Evolutionary conservation across 2,797 vertebrate species (phyloP).

Genomic region (Simalia tracyae): DNA sequence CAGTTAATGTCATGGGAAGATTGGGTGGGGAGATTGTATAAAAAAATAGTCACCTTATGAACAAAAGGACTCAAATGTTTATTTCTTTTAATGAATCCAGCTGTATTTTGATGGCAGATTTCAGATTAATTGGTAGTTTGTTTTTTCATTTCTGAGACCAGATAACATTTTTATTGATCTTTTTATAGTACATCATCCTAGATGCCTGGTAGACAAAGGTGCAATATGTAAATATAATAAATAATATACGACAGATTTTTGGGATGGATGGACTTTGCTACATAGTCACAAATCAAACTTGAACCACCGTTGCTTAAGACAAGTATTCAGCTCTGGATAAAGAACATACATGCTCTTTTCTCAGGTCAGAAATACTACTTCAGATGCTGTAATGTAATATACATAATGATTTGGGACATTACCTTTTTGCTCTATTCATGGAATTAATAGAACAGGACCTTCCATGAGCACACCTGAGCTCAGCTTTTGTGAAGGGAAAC

Average conservation of each 20-base stretch:
- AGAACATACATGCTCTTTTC: neutral
- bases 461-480: neutral
- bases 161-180: neutral
- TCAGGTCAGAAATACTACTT: neutral
- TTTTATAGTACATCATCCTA: neutral
- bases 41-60: neutral
- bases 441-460: neutral
- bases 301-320: slow-evolving; percentile 47
- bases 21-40: neutral
- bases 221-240: neutral
- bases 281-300: slow-evolving; percentile 68
- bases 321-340: slow-evolving; percentile 19
- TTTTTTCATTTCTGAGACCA: slow-evolving; percentile 23
- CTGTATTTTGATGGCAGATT: slow-evolving; percentile 7
- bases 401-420: neutral
- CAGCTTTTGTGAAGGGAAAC: neutral
- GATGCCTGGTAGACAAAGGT: neutral
- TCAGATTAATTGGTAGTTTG: neutral
- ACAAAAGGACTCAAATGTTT: slow-evolving; percentile 30
- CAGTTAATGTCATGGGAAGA: slow-evolving; percentile 5
- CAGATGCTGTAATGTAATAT: neutral
- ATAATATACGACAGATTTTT: neutral
- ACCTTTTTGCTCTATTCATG: neutral
- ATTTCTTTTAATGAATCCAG: slow-evolving; percentile 7
- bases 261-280: slow-evolving; percentile 39